These are phyloP conservation scores for Palythoa heliodiscus DNA, from an alignment of 92 coral and sea anemone species.

Conservation along the genomic window DNA sequence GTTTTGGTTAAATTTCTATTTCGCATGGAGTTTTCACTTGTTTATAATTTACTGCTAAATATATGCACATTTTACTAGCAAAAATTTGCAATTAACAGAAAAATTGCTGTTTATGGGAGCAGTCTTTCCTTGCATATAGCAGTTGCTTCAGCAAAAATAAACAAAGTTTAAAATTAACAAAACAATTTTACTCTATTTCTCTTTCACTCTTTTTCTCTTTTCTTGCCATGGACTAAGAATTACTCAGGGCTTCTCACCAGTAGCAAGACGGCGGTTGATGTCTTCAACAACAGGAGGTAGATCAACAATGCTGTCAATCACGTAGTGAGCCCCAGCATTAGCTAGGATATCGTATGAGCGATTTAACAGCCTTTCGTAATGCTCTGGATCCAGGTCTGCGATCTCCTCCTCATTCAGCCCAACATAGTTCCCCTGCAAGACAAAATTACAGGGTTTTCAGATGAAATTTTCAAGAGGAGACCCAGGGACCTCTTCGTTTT, in stretches of 20 bases:
- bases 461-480: too few relatives aligned
- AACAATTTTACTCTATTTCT: neutral
- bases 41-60: too few relatives aligned
- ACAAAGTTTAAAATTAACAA: neutral
- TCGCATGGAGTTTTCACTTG: too few relatives aligned
- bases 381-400: conserved; percentile 74
- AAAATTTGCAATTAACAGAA: too few relatives aligned
- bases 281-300: conserved; percentile 95
- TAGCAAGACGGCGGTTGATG: conserved; percentile 90
- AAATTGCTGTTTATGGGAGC: too few relatives aligned
- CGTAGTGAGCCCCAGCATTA: conserved; percentile 98
- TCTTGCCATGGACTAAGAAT: neutral
- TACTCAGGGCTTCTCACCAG: conserved; percentile 91
- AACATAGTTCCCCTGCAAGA: conserved; percentile 90
- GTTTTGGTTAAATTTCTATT: too few relatives aligned
- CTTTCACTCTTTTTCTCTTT: neutral
- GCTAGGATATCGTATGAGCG: conserved; percentile 92
- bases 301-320: conserved; percentile 87
- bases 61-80: too few relatives aligned
- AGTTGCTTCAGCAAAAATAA: neutral
- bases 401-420: conserved; percentile 93
- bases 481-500: too few relatives aligned
- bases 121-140: too few relatives aligned
- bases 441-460: too few relatives aligned
- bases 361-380: conserved; percentile 78